Evolutionary conservation across 1,140 invertebrate genomes (phyloP).

Genomic region (Pseudobourletiella spinata): DNA sequence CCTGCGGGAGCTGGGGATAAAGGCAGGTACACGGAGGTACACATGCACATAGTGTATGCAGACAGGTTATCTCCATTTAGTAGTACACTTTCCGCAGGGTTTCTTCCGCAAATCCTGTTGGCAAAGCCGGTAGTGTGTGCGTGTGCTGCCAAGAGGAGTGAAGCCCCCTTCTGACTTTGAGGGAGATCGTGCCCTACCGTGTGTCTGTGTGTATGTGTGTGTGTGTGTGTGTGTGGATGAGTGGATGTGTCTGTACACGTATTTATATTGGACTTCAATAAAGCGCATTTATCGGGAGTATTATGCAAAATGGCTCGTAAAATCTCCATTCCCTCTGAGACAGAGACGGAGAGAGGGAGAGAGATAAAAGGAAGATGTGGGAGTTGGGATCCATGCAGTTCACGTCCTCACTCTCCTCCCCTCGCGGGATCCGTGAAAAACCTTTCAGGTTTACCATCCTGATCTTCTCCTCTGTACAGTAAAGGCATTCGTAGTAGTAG

Average conservation of each 20-base stretch:
- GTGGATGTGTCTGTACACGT: not conserved
- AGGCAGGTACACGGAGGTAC: not conserved
- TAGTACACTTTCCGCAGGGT: too few relatives aligned
- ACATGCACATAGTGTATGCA: not conserved
- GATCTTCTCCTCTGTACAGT: not conserved
- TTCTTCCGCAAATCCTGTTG: too few relatives aligned
- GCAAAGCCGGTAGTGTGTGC: too few relatives aligned
- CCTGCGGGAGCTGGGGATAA: too few relatives aligned
- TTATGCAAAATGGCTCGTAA: slow-evolving; percentile 32
- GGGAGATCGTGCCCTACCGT: not conserved
- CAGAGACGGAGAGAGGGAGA: slow-evolving; percentile 10
- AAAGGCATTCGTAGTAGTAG: not conserved
- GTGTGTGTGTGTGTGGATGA: not conserved
- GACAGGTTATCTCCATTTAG: not conserved
- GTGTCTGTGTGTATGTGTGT: not conserved
- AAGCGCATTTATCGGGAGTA: slow-evolving; percentile 27
- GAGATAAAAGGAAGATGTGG: slow-evolving; percentile 2
- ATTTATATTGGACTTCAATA: slow-evolving; percentile 29
- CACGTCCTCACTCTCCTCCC: slow-evolving; percentile 15
- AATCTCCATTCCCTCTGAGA: slow-evolving; percentile 13
- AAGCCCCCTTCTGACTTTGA: too few relatives aligned
- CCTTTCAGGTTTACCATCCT: not conserved
- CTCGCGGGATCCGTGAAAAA: not conserved
- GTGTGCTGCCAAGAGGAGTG: too few relatives aligned
- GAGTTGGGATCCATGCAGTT: slow-evolving; percentile 15